Evolutionary conservation across 2,113 vertebrate genomes (phyloP).

Genomic region (Trematocara variabile): DNA sequence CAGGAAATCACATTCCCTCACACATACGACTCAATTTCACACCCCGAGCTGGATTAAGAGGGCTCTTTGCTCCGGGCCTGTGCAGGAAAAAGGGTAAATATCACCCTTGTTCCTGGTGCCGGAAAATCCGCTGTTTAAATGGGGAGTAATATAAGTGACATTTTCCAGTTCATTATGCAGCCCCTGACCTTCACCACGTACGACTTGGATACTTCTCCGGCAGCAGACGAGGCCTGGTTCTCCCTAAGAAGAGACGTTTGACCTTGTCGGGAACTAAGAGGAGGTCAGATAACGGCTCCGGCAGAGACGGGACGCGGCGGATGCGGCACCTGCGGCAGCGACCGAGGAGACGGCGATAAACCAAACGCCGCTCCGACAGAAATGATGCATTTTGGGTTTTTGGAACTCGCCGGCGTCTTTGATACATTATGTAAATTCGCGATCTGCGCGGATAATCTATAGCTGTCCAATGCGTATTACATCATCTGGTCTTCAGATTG

Average conservation of each 20-base stretch:
- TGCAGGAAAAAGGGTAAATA: conserved; percentile 66
- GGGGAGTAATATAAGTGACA: conserved; percentile 75
- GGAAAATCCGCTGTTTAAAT: conserved; percentile 74
- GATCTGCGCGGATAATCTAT: conserved; percentile 46
- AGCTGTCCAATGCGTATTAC: conserved; percentile 34
- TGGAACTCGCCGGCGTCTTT: background rate
- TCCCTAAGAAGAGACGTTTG: conserved; percentile 73
- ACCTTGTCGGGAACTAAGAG: conserved; percentile 65
- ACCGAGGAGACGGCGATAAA: background rate
- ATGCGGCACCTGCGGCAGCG: conserved; percentile 16
- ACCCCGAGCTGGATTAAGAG: conserved; percentile 64
- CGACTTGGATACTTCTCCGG: conserved; percentile 61
- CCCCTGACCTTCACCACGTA: conserved; percentile 72
- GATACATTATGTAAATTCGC: conserved; percentile 20
- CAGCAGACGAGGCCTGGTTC: conserved; percentile 48
- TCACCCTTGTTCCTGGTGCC: conserved; percentile 59
- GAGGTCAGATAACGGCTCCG: conserved; percentile 58
- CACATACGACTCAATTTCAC: conserved; percentile 64
- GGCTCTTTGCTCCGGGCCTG: conserved; percentile 55
- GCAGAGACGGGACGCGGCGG: conserved; percentile 20
- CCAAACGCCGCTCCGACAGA: background rate
- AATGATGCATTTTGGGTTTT: background rate
- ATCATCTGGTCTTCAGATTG: conserved; percentile 58
- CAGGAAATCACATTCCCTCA: conserved; percentile 52
- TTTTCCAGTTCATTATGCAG: conserved; percentile 80